Percentiles rank a stretch among this genome's conserved stretches.
Conservation (phyloP, 2,113 vertebrate species). For the Actinemys pallida region DNA sequence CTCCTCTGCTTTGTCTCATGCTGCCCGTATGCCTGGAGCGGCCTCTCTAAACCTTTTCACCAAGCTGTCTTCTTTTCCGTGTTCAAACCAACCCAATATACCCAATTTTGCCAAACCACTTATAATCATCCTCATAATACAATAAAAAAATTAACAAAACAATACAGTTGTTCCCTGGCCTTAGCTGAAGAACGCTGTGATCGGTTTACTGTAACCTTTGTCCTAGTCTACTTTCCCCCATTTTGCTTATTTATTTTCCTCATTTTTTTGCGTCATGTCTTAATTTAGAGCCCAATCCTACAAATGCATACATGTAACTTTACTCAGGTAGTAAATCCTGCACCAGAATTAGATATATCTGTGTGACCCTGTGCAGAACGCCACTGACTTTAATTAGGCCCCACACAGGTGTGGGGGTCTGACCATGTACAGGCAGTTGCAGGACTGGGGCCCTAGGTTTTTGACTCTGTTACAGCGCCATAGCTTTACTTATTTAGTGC, state of each 20-base stretch:
- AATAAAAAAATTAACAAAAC: neutral
- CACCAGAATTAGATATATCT: neutral
- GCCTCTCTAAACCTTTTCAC: rapidly evolving
- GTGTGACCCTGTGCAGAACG: neutral
- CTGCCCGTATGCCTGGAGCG: neutral
- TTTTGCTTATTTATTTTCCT: neutral
- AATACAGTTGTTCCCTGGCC: neutral
- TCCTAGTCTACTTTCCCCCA: neutral
- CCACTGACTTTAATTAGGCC: neutral
- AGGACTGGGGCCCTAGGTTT: neutral
- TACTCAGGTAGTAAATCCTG: rapidly evolving
- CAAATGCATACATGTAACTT: neutral
- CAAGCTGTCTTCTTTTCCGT: rapidly evolving
- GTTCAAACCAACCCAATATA: neutral
- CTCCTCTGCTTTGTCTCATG: neutral
- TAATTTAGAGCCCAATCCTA: neutral
- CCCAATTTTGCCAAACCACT: neutral
- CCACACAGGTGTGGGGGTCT: neutral
- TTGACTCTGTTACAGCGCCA: neutral
- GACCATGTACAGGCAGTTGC: neutral
- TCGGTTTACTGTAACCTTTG: neutral
- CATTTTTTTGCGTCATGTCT: neutral
- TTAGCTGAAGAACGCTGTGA: neutral
- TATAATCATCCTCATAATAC: rapidly evolving
- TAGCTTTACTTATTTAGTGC: neutral